These are phyloP conservation scores for Rhyacophila evoluta DNA, from an alignment of 2,888 invertebrate genomes.

Conservation along the genomic window DNA sequence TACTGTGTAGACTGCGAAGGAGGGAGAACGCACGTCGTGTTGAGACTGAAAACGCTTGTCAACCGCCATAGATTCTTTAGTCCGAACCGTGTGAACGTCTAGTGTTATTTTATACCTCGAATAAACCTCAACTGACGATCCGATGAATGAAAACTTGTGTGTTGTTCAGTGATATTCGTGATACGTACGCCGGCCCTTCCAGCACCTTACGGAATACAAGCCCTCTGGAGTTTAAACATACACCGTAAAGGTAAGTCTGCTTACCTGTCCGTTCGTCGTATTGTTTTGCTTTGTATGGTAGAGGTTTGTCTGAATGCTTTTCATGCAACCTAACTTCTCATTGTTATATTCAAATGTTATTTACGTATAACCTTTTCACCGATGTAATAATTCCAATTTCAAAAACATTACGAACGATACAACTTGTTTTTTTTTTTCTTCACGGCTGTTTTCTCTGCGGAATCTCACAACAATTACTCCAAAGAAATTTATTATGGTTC, in stretches of 20 bases:
- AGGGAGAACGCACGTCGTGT: conserved; percentile 23
- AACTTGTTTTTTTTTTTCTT: neutral
- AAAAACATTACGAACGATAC: neutral
- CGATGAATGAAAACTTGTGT: conserved; percentile 41
- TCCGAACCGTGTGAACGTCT: conserved; percentile 26
- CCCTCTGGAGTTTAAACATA: conserved; percentile 26
- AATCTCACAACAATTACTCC: neutral
- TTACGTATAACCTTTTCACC: neutral
- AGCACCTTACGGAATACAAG: conserved; percentile 34
- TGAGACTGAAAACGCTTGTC: conserved; percentile 28
- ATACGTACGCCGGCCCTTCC: conserved; percentile 25
- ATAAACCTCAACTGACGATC: conserved; percentile 20
- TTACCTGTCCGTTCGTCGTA: conserved; percentile 33
- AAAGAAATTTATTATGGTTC: neutral
- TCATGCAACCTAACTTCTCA: conserved; percentile 15
- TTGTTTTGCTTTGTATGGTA: conserved; percentile 32
- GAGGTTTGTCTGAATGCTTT: conserved; percentile 6
- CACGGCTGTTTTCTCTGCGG: neutral
- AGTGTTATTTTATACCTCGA: conserved; percentile 17
- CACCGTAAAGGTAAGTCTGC: conserved; percentile 32
- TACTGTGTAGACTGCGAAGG: conserved; percentile 40
- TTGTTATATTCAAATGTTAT: neutral
- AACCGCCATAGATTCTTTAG: conserved; percentile 35
- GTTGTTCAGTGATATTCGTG: conserved; percentile 28
- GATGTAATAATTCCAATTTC: neutral